Evolutionary conservation across 2,797 vertebrate species (phyloP).

Genomic region (Eremophila alpestris): DNA sequence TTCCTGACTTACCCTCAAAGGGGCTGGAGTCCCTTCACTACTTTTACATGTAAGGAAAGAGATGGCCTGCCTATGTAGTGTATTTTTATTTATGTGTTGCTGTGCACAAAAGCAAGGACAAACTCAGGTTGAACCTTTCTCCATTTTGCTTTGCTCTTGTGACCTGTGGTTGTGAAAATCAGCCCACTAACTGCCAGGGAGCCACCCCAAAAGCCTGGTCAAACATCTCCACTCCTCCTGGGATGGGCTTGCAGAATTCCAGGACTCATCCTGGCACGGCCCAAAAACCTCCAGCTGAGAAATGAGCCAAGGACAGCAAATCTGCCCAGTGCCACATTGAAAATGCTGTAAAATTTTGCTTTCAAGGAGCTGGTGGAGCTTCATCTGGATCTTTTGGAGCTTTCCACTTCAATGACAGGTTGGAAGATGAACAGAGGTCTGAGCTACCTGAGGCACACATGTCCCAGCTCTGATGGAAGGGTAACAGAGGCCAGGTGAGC

Average conservation of each 20-base stretch:
- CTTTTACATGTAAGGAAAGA: background rate
- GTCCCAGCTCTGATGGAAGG: background rate
- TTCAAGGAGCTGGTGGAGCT: background rate
- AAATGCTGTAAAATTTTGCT: background rate
- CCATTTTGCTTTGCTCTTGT: background rate
- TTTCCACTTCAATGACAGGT: background rate
- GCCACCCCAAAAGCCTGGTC: background rate
- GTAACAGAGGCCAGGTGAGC: background rate
- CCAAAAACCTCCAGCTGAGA: background rate
- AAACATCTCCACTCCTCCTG: background rate
- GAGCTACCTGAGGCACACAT: background rate
- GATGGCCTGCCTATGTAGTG: background rate
- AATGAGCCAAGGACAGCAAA: background rate
- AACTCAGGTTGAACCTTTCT: background rate
- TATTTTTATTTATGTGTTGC: background rate
- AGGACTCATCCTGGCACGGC: background rate
- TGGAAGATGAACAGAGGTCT: background rate
- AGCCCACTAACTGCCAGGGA: background rate
- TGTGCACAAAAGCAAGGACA: background rate
- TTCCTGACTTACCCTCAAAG: background rate
- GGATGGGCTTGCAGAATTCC: background rate
- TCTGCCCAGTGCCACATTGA: rapidly evolving
- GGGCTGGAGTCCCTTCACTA: background rate
- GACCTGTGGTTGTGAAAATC: background rate
- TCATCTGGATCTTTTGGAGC: background rate